These are phyloP conservation scores for Balearica regulorum DNA, from an alignment of 2,797 vertebrate genomes.

Conservation along the genomic window DNA sequence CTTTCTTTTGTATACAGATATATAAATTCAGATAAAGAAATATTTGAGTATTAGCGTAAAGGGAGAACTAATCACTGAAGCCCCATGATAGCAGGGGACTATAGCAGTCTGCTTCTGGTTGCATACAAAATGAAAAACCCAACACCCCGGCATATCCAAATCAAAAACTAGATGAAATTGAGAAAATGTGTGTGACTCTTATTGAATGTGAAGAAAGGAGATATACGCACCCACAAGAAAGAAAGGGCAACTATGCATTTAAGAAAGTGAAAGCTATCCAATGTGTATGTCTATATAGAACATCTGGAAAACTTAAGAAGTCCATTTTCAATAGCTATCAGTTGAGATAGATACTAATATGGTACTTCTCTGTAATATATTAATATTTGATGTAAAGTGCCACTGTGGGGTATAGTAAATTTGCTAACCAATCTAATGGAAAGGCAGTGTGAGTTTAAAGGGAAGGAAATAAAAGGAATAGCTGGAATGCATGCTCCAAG, in stretches of 20 bases:
- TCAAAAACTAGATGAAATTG: not conserved
- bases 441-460: slow-evolving; percentile 53
- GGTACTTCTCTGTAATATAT: not conserved
- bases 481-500: slow-evolving; percentile 44
- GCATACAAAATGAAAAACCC: not conserved
- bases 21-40: not conserved
- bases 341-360: not conserved
- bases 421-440: slow-evolving; percentile 7
- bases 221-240: not conserved
- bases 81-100: not conserved
- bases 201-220: not conserved
- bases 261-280: not conserved
- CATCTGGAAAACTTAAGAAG: not conserved
- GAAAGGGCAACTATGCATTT: not conserved
- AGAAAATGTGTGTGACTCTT: not conserved
- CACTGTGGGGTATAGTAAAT: slow-evolving; percentile 38
- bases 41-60: not conserved
- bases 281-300: not conserved
- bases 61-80: not conserved
- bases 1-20: not conserved
- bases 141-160: not conserved
- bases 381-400: slow-evolving; percentile 56
- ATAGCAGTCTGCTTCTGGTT: not conserved
- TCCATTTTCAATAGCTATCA: slow-evolving; percentile 29
- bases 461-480: slow-evolving; percentile 59